Percentiles rank a stretch among this genome's conserved stretches.
These are phyloP conservation scores for Lithobates pipiens DNA, from an alignment of 2,797 vertebrate genomes.

Conservation along the genomic window DNA sequence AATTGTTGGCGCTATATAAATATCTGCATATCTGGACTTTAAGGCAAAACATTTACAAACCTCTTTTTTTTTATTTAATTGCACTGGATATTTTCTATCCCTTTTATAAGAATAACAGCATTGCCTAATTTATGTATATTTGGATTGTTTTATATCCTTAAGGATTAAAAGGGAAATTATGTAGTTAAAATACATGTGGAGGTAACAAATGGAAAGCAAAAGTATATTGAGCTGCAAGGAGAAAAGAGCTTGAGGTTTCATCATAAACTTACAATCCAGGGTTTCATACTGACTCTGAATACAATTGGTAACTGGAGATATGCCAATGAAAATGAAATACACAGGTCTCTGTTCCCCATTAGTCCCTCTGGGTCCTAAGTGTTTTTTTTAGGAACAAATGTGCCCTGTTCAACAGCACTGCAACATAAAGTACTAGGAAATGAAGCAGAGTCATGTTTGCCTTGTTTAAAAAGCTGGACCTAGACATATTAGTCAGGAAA, in stretches of 20 bases:
- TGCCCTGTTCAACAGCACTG: slow-evolving; percentile 53
- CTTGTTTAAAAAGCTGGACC: slow-evolving; percentile 43
- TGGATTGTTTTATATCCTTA: neutral
- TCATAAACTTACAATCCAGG: slow-evolving; percentile 18
- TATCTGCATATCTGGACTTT: too few species aligned
- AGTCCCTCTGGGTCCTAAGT: slow-evolving; percentile 59
- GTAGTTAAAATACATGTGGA: neutral
- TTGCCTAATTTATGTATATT: neutral
- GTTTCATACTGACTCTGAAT: slow-evolving; percentile 22
- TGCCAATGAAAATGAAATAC: slow-evolving; percentile 35
- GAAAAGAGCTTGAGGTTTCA: neutral
- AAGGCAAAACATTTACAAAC: too few species aligned
- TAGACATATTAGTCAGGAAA: slow-evolving; percentile 23
- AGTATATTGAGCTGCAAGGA: neutral
- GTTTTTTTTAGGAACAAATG: slow-evolving; percentile 55
- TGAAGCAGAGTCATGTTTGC: slow-evolving; percentile 41
- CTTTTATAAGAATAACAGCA: neutral
- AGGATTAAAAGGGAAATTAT: too few species aligned
- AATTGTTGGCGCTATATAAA: too few species aligned
- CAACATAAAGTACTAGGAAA: slow-evolving; percentile 32
- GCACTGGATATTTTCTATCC: too few species aligned
- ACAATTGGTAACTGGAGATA: slow-evolving; percentile 44
- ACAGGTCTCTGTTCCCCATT: slow-evolving; percentile 56
- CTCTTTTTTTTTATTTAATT: too few species aligned
- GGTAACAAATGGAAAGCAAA: neutral